These are phyloP conservation scores for Drosophila tristis DNA, from an alignment of 1,140 invertebrate genomes.

Conservation along the genomic window DNA sequence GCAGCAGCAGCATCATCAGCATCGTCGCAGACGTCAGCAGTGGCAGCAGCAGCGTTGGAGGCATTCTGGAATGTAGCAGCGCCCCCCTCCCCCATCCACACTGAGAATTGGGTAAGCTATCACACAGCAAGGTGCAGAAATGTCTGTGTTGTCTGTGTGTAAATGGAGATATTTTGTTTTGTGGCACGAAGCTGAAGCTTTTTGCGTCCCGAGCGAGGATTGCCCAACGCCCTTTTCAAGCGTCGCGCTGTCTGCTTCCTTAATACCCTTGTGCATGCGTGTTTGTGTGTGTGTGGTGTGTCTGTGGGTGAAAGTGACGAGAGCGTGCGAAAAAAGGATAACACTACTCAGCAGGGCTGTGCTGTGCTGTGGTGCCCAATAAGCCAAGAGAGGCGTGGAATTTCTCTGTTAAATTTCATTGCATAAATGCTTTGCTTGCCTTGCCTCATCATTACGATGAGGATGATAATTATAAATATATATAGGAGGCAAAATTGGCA, in stretches of 20 bases:
- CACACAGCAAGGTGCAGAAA: slow-evolving; percentile 16
- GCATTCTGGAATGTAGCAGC: slow-evolving; percentile 54
- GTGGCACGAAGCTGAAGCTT: slow-evolving; percentile 1
- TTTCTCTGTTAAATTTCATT: slow-evolving; percentile 15
- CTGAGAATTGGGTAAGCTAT: slow-evolving; percentile 48
- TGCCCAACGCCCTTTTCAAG: slow-evolving; percentile 75
- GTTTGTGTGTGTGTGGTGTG: slow-evolving; percentile 16
- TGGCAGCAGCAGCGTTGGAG: slow-evolving; percentile 56
- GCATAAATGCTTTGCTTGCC: slow-evolving; percentile 57
- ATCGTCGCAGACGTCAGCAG: slow-evolving; percentile 37
- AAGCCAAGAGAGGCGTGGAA: too few relatives aligned
- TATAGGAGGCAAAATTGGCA: slow-evolving; percentile 27
- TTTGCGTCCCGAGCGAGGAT: slow-evolving; percentile 34
- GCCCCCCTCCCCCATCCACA: slow-evolving; percentile 17
- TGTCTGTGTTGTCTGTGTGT: background rate
- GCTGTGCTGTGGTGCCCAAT: background rate
- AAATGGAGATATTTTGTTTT: too few relatives aligned
- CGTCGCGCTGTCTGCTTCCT: slow-evolving; percentile 75
- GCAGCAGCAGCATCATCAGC: slow-evolving; percentile 38
- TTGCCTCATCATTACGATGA: slow-evolving; percentile 24
- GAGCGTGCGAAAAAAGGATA: slow-evolving; percentile 69
- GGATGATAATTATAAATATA: slow-evolving; percentile 46
- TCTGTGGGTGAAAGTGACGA: slow-evolving; percentile 69
- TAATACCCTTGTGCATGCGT: slow-evolving; percentile 27
- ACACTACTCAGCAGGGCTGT: slow-evolving; percentile 22